phyloP scores from a whole-genome alignment of 2,888 invertebrate species.

The Amphipoea oculea region DNA sequence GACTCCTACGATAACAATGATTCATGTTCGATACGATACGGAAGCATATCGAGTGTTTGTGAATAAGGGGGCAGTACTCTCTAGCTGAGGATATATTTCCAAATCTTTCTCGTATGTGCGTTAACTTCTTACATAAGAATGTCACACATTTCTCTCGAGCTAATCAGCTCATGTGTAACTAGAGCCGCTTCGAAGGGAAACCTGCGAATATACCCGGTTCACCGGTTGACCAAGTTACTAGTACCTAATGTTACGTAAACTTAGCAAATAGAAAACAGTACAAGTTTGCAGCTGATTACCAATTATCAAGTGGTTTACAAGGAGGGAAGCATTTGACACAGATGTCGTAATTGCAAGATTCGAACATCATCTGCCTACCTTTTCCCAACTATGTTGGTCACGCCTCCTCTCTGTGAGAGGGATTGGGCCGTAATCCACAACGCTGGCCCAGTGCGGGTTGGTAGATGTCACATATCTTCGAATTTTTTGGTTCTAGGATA shows the following conservation, averaged over 20 bases:
- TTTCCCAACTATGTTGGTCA: no score
- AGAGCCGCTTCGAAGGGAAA: background rate
- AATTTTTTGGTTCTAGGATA: no score
- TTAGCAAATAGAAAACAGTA: constrained; percentile 8
- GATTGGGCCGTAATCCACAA: no score
- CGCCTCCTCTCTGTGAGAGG: no score
- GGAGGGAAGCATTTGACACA: background rate
- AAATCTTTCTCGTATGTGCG: background rate
- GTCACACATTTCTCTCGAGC: constrained; percentile 7
- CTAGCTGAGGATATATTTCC: background rate
- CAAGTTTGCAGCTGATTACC: background rate
- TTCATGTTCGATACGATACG: no score
- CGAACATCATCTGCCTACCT: no score
- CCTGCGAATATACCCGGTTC: background rate
- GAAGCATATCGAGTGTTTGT: no score
- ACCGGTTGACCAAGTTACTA: background rate
- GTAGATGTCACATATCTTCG: no score
- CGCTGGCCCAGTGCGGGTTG: no score
- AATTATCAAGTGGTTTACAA: background rate
- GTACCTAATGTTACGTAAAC: constrained; percentile 1
- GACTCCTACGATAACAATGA: no score
- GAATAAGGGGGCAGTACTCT: no score
- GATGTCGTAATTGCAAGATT: background rate
- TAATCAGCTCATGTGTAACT: constrained; percentile 17
- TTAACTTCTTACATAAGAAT: constrained; percentile 8